Evolutionary conservation across 2,888 invertebrate species (phyloP).

Genomic region (Coremacera marginata): DNA sequence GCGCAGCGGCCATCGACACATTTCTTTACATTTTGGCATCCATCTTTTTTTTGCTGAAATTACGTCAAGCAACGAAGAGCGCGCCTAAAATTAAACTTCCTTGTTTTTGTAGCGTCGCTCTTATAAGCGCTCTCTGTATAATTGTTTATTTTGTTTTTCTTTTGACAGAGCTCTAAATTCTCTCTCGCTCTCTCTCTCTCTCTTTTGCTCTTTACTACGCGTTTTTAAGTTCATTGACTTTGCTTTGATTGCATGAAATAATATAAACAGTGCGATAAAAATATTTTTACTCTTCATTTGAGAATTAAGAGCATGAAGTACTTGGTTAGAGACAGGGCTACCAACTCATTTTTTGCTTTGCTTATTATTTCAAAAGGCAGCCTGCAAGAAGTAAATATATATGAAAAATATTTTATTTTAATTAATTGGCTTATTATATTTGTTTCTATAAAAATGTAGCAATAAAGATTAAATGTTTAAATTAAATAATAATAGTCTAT

Average conservation of each 20-base stretch:
- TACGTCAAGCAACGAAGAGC: slow-evolving; percentile 5
- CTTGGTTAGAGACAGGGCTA: too few relatives aligned
- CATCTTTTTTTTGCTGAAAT: not conserved
- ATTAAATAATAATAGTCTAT: too few relatives aligned
- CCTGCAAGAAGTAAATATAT: too few relatives aligned
- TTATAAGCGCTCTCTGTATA: not conserved
- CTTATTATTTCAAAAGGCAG: too few relatives aligned
- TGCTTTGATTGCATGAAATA: not conserved
- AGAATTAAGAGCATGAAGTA: not conserved
- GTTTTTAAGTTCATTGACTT: slow-evolving; percentile 40
- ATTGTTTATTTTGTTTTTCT: not conserved
- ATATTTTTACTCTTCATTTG: not conserved
- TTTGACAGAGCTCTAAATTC: not conserved
- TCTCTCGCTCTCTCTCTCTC: too few relatives aligned
- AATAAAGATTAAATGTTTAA: too few relatives aligned
- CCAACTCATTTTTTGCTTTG: too few relatives aligned
- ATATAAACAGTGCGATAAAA: slow-evolving; percentile 12
- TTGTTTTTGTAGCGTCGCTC: not conserved
- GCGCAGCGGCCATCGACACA: slow-evolving; percentile 17
- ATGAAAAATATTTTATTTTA: too few relatives aligned
- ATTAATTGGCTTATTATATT: too few relatives aligned
- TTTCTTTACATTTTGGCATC: not conserved
- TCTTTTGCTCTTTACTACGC: not conserved
- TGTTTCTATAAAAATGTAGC: too few relatives aligned
- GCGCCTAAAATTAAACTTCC: not conserved